A percentile compares a stretch with the other conserved stretches of the same genome.
Evolutionary conservation across 2,113 vertebrate species (phyloP).

Genomic region (Chionomys nivalis): DNA sequence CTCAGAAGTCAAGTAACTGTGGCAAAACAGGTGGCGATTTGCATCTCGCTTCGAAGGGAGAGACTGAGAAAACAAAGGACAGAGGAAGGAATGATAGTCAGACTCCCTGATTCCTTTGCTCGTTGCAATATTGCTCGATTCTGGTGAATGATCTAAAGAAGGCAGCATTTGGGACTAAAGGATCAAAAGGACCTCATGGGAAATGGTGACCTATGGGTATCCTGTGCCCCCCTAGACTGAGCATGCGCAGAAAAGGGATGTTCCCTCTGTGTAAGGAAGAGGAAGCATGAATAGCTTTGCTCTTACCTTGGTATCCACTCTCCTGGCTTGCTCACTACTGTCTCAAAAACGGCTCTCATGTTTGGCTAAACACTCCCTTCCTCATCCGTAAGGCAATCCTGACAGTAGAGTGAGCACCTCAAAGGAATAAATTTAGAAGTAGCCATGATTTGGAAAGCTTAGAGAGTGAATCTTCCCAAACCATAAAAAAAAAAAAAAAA

Average conservation of each 20-base stretch:
- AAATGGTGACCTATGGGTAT: not conserved
- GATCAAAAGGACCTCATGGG: not conserved
- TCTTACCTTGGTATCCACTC: not conserved
- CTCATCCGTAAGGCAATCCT: not conserved
- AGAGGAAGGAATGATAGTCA: not conserved
- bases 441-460: not conserved
- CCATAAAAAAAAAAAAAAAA: constrained; percentile 15
- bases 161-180: not conserved
- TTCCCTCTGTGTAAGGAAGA: not conserved
- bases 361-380: constrained; percentile 28
- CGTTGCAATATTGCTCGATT: constrained; percentile 6
- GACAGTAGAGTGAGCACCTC: not conserved
- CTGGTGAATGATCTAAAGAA: not conserved
- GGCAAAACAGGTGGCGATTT: not conserved
- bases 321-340: not conserved
- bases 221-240: not conserved
- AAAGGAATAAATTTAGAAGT: constrained; percentile 49
- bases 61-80: not conserved
- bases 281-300: not conserved
- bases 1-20: not conserved
- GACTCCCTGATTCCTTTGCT: not conserved
- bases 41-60: not conserved
- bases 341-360: constrained; percentile 12
- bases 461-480: not conserved
- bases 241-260: not conserved